Evolutionary conservation across 1,140 invertebrate species (phyloP).

Genomic region (Lepeophtheirus salmonis): DNA sequence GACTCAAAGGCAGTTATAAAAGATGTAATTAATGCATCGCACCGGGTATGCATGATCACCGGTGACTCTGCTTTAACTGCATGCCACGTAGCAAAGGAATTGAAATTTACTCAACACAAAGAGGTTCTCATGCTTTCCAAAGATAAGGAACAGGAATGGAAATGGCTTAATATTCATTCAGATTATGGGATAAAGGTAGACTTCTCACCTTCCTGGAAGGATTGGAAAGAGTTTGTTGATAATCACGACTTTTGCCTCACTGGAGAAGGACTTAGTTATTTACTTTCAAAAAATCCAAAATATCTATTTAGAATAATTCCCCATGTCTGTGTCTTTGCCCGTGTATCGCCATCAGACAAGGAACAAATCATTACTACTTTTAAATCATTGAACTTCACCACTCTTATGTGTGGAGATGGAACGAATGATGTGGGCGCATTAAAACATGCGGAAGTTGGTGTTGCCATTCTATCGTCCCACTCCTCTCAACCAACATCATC

Average conservation of each 20-base stretch:
- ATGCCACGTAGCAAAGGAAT: conserved; percentile 87
- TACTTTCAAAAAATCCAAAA: conserved; percentile 39
- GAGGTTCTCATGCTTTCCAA: conserved; percentile 49
- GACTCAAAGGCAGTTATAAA: conserved; percentile 83
- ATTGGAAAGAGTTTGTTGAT: conserved; percentile 10
- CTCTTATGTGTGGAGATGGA: conserved; percentile 99
- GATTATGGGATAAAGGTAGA: too few species aligned
- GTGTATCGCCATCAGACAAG: conserved; percentile 91
- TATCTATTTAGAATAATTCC: conserved; percentile 57
- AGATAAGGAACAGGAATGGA: conserved; percentile 22
- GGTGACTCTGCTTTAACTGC: conserved; percentile 97
- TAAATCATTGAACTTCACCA: conserved; percentile 66
- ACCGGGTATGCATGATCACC: conserved; percentile 90
- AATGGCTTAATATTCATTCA: conserved; percentile 20
- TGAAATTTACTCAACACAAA: conserved; percentile 62
- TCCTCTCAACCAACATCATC: too few species aligned
- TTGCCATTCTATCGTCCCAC: conserved; percentile 19
- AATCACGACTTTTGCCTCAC: conserved; percentile 22
- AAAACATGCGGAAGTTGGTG: conserved; percentile 88
- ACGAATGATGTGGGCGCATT: conserved; percentile 99
- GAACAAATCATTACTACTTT: conserved; percentile 79
- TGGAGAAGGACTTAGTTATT: conserved; percentile 42
- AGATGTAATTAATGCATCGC: conserved; percentile 76
- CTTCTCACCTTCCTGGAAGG: background rate
- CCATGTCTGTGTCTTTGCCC: conserved; percentile 67